These are phyloP conservation scores for Orchestes rusci DNA, from an alignment of 2,888 invertebrate species.

Conservation along the genomic window DNA sequence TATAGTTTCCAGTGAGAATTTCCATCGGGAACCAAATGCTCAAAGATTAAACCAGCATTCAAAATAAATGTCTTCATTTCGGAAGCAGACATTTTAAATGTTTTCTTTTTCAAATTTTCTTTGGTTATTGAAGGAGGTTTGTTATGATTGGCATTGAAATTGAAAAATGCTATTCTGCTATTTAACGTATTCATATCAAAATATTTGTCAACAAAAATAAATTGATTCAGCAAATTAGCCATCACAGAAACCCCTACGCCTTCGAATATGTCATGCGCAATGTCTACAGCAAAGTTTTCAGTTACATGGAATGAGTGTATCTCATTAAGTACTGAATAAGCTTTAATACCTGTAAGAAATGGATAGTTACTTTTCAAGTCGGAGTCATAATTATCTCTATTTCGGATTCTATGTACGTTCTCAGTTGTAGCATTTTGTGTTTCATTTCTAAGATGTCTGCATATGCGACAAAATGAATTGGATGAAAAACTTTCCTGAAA, in stretches of 20 bases:
- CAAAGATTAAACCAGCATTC: constrained; percentile 15
- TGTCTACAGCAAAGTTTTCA: constrained; percentile 4
- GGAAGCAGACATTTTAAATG: constrained; percentile 19
- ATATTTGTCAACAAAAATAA: constrained; percentile 6
- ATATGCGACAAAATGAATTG: constrained; percentile 19
- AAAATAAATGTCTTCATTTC: constrained; percentile 22
- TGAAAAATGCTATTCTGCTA: constrained; percentile 13
- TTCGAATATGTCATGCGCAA: constrained; percentile 20
- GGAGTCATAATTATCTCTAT: background rate
- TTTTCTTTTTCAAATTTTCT: constrained; percentile 17
- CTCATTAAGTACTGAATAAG: constrained; percentile 1
- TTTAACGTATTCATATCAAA: constrained; percentile 14
- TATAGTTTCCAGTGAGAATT: constrained; percentile 18
- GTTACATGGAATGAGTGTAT: constrained; percentile 2
- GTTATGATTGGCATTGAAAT: constrained; percentile 13
- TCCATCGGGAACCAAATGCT: constrained; percentile 10
- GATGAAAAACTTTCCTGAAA: constrained; percentile 21
- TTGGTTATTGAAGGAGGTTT: constrained; percentile 14
- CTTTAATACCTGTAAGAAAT: constrained; percentile 3
- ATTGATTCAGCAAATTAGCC: constrained; percentile 8
- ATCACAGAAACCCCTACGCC: constrained; percentile 13
- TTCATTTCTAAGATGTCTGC: constrained; percentile 4
- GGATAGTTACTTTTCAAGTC: background rate
- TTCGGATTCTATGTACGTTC: background rate
- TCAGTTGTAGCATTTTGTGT: background rate